Evolutionary conservation across 1,140 invertebrate genomes (phyloP), one percentile per base, ranked within the genome.

Genomic region (Dysdera silvatica): DNA sequence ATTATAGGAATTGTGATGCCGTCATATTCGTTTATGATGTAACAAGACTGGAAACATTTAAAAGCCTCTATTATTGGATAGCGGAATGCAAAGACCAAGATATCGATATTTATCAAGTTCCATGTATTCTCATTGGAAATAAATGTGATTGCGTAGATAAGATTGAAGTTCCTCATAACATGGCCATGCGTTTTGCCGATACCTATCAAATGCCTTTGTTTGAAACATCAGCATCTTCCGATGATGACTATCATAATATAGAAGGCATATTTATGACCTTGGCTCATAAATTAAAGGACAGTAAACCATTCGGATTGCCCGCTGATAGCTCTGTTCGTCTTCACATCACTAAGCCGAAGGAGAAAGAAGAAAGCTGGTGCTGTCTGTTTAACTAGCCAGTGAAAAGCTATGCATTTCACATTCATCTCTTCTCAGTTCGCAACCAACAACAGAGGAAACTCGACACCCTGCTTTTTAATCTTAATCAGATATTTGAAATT

Each of bases 221-320:
- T 56, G 62, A 64, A 57, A 63, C 63, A 4, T 61, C 65, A 29
- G 67, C 65, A 18, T 61, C 37, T 65, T 79, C 87, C 70, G 87
- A 90, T 70, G 82, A 82, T 10, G 82, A 87, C 70, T 82, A 82
- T 65, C 82, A 89, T 74, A 87, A 88, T 73, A 85, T 91, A 28
- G 87, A 90, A 71, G 84, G 86, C 0, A 90, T 91, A 69, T 91
- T 91, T 73, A 79, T 89, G 80, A 90, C 87, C 0, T 73, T 91
- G 23, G 87, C 87, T 16, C 86, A 89, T 74, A 87, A 87, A 72
- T 73, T 88, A 24, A 84, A 85, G 71, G 82, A 80, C 63, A 81
- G 81, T 35, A 84, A 83, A 70, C 81, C 83, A 0, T n/a, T n/a
- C n/a, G n/a, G n/a, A n/a, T n/a, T n/a, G n/a, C n/a, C n/a, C n/a